Conservation (phyloP, 2,888 invertebrate species). For the Patella caerulea region DNA sequence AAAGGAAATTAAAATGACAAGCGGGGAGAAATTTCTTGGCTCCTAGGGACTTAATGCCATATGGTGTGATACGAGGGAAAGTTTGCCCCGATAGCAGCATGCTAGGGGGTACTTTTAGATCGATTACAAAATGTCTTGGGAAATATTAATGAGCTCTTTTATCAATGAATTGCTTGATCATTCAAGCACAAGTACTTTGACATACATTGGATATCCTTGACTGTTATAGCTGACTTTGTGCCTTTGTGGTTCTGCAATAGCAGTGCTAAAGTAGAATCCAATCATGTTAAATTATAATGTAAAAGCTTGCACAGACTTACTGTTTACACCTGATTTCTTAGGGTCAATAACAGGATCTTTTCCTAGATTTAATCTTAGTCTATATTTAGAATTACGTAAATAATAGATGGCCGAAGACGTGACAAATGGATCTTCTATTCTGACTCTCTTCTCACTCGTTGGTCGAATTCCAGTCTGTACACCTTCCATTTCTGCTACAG, state of each 20-base stretch:
- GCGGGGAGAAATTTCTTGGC: too few relatives aligned
- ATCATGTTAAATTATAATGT: too few relatives aligned
- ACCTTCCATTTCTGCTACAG: conserved; percentile 71
- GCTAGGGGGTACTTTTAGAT: background rate
- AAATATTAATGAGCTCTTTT: too few relatives aligned
- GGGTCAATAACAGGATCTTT: background rate
- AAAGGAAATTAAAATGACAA: background rate
- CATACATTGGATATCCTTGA: too few relatives aligned
- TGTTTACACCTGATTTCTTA: background rate
- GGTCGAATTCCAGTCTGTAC: conserved; percentile 65
- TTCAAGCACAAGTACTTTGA: too few relatives aligned
- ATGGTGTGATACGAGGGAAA: background rate
- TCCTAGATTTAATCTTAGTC: background rate
- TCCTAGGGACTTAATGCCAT: background rate
- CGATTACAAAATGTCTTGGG: background rate
- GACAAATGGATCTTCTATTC: conserved; percentile 44
- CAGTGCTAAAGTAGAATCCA: too few relatives aligned
- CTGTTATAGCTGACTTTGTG: too few relatives aligned
- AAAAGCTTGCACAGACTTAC: too few relatives aligned
- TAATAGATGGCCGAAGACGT: background rate
- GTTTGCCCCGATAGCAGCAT: background rate
- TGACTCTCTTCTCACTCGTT: conserved; percentile 51
- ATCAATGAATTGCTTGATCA: too few relatives aligned
- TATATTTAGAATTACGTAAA: background rate
- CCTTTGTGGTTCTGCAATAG: too few relatives aligned